These are phyloP conservation scores for Nomada hirtipes DNA, from an alignment of 2,888 invertebrate genomes.

Conservation along the genomic window DNA sequence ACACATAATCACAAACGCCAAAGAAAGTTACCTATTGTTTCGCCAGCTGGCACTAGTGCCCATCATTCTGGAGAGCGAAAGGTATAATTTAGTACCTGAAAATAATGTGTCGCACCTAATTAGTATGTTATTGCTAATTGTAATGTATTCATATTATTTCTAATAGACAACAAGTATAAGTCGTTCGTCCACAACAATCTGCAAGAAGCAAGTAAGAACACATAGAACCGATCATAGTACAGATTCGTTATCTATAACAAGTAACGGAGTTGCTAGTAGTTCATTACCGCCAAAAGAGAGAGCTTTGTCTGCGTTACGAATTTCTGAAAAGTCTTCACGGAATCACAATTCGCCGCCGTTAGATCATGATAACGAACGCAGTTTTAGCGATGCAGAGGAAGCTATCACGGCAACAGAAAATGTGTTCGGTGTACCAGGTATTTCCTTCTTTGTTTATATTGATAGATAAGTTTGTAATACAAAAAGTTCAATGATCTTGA, in stretches of 20 bases:
- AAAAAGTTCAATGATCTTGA: slow-evolving; percentile 5
- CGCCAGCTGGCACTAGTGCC: slow-evolving; percentile 76
- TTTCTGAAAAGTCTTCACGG: slow-evolving; percentile 75
- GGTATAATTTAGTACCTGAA: slow-evolving; percentile 64
- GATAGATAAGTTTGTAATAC: background rate
- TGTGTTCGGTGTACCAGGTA: slow-evolving; percentile 79
- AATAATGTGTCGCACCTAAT: background rate
- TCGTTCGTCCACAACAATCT: slow-evolving; percentile 73
- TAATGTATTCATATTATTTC: background rate
- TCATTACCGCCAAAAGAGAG: slow-evolving; percentile 79
- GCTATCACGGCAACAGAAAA: slow-evolving; percentile 80
- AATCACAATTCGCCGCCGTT: slow-evolving; percentile 73
- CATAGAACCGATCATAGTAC: slow-evolving; percentile 74
- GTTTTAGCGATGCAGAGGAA: slow-evolving; percentile 82
- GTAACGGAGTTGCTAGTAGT: slow-evolving; percentile 78
- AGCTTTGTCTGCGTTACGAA: slow-evolving; percentile 71
- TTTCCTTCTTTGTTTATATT: background rate
- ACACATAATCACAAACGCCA: slow-evolving; percentile 79
- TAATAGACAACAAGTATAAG: slow-evolving; percentile 69
- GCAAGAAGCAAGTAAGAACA: slow-evolving; percentile 76
- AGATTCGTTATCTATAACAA: slow-evolving; percentile 78
- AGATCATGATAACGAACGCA: slow-evolving; percentile 81
- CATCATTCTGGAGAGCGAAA: slow-evolving; percentile 78
- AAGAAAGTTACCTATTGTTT: slow-evolving; percentile 80
- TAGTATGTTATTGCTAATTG: background rate